Base-by-base conservation (phyloP, 2,113 vertebrate genomes). In the Phrynosoma blainvillii region DNA sequence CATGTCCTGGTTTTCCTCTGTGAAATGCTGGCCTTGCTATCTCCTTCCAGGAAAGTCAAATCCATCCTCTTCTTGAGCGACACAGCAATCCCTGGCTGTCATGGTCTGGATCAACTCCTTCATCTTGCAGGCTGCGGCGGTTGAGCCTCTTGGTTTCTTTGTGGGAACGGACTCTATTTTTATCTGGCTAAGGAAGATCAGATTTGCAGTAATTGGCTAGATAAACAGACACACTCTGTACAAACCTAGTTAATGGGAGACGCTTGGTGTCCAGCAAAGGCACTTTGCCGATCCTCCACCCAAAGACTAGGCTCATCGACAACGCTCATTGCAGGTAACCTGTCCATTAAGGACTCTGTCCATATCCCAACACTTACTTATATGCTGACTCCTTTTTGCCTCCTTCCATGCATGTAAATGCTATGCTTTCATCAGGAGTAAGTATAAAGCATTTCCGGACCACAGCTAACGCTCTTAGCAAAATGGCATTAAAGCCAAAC, bases 201-300 rank as follows among this genome's bases (percentile, higher is more conserved):
- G 88, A 92, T 93, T 94, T 90, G 80, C 93, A 90, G 92, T 93
- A 95, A 96, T 85, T 96, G 95, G 95, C 93, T 85, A 80, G 94
- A 92, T 92, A 84, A 94, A 94, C 89, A 94, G 91, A 52, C 84
- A 62, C 90, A 62, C 87, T 89, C 90, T 89, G 92, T 32, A 85
- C 89, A 80, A 92, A 95, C 92, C 92, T 4, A 80, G 90, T 92
- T 91, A 80, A 94, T 86, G 93, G 86, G 84, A 94, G 94, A 62
- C 92, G 87, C 82, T 88, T 89, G 9, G 82, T 90, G 89, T 83
- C 94, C 93, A 82, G 89, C 21, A 89, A 66, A 14, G 79, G 86
- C 89, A 78, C 90, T 91, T 73, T 86, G 90, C 88, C 85, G 85
- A 1, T 84, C 92, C 79, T 91, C 42, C 1, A 91, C 88, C 42